phyloP scores from a whole-genome alignment of 2,113 vertebrate species.

The Anoura caudifer region DNA sequence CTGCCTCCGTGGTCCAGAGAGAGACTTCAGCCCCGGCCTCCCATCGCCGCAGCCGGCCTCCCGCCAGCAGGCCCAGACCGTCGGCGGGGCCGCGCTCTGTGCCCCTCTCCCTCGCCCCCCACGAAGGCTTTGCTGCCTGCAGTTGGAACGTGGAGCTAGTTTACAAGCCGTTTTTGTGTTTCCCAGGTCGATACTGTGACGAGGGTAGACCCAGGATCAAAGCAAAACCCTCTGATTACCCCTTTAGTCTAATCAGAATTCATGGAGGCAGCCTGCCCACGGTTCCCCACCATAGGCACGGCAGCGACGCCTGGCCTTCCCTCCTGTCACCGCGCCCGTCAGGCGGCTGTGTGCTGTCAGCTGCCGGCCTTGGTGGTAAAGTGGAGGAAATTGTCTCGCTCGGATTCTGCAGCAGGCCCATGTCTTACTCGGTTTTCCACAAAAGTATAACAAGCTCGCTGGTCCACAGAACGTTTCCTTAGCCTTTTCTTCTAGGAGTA shows the following conservation, averaged over 20 bases:
- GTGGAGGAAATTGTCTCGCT: too few species aligned
- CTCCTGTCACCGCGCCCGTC: background rate
- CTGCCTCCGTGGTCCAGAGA: too few species aligned
- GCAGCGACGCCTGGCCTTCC: background rate
- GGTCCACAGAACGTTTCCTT: background rate
- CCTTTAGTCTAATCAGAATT: background rate
- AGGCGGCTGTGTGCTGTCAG: too few species aligned
- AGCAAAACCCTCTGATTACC: slow-evolving; percentile 1
- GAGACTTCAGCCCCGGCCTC: too few species aligned
- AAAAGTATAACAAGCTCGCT: background rate
- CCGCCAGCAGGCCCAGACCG: background rate
- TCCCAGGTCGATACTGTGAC: background rate
- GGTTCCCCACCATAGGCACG: background rate
- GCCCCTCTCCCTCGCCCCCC: too few species aligned
- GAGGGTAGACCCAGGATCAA: slow-evolving; percentile 20
- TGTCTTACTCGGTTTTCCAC: background rate
- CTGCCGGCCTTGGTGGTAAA: accelerated
- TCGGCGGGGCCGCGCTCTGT: background rate
- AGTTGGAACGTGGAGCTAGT: background rate
- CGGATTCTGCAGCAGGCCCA: too few species aligned
- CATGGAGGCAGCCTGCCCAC: too few species aligned
- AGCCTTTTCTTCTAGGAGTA: background rate
- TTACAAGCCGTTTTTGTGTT: background rate
- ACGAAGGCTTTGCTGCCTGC: background rate
- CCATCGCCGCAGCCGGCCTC: too few species aligned